phyloP scores from a whole-genome alignment of 2,113 vertebrate genomes.

The Chunga burmeisteri region DNA sequence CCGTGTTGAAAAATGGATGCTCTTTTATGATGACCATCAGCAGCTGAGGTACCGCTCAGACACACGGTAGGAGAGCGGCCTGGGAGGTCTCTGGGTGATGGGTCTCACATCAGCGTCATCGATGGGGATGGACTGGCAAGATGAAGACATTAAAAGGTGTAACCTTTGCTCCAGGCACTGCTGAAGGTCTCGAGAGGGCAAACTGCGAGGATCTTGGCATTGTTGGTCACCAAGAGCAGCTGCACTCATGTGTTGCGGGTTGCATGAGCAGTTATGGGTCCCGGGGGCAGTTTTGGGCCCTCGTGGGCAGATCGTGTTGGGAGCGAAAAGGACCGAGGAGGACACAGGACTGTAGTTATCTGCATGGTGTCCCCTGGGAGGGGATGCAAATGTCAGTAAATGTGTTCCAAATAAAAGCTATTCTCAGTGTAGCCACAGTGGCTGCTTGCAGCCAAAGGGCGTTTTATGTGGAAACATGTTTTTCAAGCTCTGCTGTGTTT shows the following conservation, averaged over 20 bases:
- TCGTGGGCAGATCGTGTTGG: rapidly evolving
- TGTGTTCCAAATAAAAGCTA: not conserved
- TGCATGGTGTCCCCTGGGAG: not conserved
- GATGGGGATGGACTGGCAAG: rapidly evolving
- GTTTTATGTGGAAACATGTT: not conserved
- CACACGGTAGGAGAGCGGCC: not conserved
- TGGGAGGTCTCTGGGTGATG: not conserved
- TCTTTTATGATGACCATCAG: not conserved
- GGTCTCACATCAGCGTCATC: not conserved
- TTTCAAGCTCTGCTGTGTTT: not conserved
- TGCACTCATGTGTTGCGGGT: not conserved
- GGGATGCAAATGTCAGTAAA: not conserved
- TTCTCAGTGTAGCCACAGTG: not conserved
- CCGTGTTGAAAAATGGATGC: not conserved
- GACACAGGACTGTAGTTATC: not conserved
- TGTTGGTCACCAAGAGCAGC: not conserved
- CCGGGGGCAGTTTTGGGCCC: not conserved
- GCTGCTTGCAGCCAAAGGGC: not conserved
- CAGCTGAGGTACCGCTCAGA: rapidly evolving
- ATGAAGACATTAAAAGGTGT: not conserved
- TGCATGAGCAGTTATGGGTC: not conserved
- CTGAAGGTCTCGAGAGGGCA: not conserved
- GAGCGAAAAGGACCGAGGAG: not conserved
- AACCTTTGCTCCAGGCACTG: not conserved
- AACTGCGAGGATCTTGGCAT: not conserved